Base-by-base conservation (phyloP, 2,797 vertebrate species). In the Gadopsis bispinosus region DNA sequence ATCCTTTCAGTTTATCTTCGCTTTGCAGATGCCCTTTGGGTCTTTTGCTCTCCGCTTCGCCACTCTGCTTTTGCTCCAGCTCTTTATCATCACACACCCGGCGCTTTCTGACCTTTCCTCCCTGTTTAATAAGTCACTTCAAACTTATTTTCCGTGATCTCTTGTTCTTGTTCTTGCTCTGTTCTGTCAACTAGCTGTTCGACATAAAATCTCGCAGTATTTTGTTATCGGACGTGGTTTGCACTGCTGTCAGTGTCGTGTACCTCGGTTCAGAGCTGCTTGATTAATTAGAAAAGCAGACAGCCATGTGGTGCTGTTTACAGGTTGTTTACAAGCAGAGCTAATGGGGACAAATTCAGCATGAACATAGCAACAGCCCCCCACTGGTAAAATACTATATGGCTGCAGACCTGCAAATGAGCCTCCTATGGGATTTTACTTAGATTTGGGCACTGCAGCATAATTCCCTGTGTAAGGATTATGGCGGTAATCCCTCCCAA, bases 381-480 rank as follows among this genome's bases (percentile, higher is more conserved):
- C 93, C 73, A 55, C 81, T 54, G 80, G 43, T 65, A 77, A 67
- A 70, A 33, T 19, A 31, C 76, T 65, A 19, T 60, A 70, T 67
- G 80, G 45, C 71, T 75, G 51, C 71, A 77, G 78, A 82, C 80
- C 81, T 79, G 26, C 79, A 88, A 91, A 92, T 88, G 81, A 91
- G 83, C 86, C 77, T 88, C 77, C 73, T 82, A 37, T 78, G 82
- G 87, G 89, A 91, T 93, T 83, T 85, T 83, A 61, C 64, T 88
- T 83, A 88, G 88, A 93, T 95, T 96, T 95, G 93, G 91, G 72
- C 91, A 93, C 91, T 90, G 11, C 60, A 54, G 92, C 94, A 96
- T 97, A 96, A 96, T 94, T 92, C 87, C 90, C 72, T 93, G 91
- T 92, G 92, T 83, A 47, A 87, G 95, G 93, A 93, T 96, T 96